Percentiles rank a stretch among this genome's conserved stretches.
Conservation (phyloP, 2,113 vertebrate genomes). For the Oncorhynchus tshawytscha region DNA sequence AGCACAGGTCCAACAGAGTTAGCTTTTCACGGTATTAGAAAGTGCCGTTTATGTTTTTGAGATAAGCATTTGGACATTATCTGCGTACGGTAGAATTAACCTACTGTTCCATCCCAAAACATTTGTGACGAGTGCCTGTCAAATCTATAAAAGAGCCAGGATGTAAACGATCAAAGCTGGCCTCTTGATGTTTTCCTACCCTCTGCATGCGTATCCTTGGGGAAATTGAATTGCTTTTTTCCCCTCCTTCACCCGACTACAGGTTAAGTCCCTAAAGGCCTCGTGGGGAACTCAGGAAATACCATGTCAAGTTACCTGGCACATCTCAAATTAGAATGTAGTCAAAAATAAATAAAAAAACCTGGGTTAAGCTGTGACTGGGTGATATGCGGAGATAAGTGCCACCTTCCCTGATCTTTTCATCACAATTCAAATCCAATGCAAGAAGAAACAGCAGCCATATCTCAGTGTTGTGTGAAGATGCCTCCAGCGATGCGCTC, state of each 20-base stretch:
- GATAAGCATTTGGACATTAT: neutral
- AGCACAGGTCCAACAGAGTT: neutral
- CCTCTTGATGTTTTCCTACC: conserved; percentile 66
- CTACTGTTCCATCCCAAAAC: conserved; percentile 28
- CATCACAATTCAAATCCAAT: conserved; percentile 76
- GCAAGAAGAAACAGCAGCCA: conserved; percentile 67
- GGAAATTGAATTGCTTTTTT: conserved; percentile 48
- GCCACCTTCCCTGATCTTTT: conserved; percentile 61
- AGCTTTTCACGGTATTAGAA: neutral
- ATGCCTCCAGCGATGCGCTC: conserved; percentile 70
- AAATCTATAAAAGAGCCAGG: conserved; percentile 54
- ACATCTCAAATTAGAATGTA: conserved; percentile 58
- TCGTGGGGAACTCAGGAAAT: conserved; percentile 52
- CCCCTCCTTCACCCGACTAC: conserved; percentile 42
- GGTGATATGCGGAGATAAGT: conserved; percentile 20
- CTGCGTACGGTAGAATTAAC: conserved; percentile 11
- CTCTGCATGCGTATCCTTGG: conserved; percentile 65
- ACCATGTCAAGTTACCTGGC: conserved; percentile 61
- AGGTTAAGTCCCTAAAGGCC: conserved; percentile 65
- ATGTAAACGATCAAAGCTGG: conserved; percentile 53
- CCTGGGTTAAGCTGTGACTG: conserved; percentile 56
- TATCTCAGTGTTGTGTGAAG: conserved; percentile 69
- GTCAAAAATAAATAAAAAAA: conserved; percentile 30
- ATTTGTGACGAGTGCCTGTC: conserved; percentile 53
- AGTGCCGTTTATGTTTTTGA: too few species aligned